Evolutionary conservation across 2,888 invertebrate species (phyloP), one percentile per base, ranked within the genome.

Genomic region (Prenolepis imparis): DNA sequence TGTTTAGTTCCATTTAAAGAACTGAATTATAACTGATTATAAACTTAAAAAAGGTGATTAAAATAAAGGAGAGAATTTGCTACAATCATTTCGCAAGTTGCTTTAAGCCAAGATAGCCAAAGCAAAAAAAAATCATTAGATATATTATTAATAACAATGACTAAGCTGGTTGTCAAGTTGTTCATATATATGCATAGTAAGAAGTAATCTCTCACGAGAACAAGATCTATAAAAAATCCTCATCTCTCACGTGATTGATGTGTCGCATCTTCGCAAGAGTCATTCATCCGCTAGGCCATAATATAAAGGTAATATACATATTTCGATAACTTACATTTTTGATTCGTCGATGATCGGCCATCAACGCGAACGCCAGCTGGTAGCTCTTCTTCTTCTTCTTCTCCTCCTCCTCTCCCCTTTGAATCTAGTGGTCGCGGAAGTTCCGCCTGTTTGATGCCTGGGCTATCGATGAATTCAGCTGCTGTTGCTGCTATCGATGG

Each of bases 291-390:
- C 44, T 28, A 28, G 28, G 28, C n/a, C n/a, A n/a, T 28, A 3
- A 28, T 28, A 28, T 3, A 28, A 28, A 28, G 28, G 3, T 28
- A 3, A 1, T 28, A 28, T 3, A 28, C 28, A 28, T 44, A 52
- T 52, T 52, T 52, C 21, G 24, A 59, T 64, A 55, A 91, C 94
- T 94, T 86, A 94, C 94, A 94, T 94, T 94, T 94, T 94, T 94
- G 93, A 93, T 91, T 93, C 92, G 92, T 94, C 94, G 94, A 93
- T 94, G 93, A 93, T 93, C 92, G 91, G 94, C 94, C 94, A 94
- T 94, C 93, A 93, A 94, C 91, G 88, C 84, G 88, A 87, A 87
- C 88, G 88, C 86, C 90, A 90, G 88, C 89, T 90, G 89, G 87
- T 86, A 87, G 86, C 87, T 67, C 75, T 66, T 64, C 57, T 44